A percentile compares a stretch with the other conserved stretches of the same genome.
These are phyloP conservation scores for Drosophila maculinotata DNA, from an alignment of 2,888 invertebrate genomes.

Conservation along the genomic window DNA sequence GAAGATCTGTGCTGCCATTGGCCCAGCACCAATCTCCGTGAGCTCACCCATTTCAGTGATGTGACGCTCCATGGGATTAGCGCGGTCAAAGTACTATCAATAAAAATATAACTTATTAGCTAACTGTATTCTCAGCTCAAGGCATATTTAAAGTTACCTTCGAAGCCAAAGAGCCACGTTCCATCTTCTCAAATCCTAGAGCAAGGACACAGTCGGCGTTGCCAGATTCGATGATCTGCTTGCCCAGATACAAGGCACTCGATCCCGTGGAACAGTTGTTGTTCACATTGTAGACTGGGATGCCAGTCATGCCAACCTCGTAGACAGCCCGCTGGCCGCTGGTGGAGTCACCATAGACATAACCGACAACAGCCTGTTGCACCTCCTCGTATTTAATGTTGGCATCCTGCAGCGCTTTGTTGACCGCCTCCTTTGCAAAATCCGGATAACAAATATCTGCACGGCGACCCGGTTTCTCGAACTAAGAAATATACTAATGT, in stretches of 20 bases:
- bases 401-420: constrained; percentile 94
- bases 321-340: constrained; percentile 97
- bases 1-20: constrained; percentile 97
- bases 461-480: constrained; percentile 95
- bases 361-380: constrained; percentile 96
- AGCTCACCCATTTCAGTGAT: constrained; percentile 93
- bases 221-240: constrained; percentile 96
- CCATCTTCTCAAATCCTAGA: constrained; percentile 99
- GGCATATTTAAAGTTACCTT: constrained; percentile 86
- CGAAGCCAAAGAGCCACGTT: constrained; percentile 93
- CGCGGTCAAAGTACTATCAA: constrained; percentile 90
- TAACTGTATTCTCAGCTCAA: background rate
- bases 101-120: background rate
- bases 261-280: constrained; percentile 99
- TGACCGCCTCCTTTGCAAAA: constrained; percentile 96
- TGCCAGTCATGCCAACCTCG: constrained; percentile 97
- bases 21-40: constrained; percentile 92
- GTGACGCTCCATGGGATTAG: constrained; percentile 95
- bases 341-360: constrained; percentile 97
- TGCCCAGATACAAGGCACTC: constrained; percentile 94
- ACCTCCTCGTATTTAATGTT: constrained; percentile 90
- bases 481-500: constrained; percentile 85
- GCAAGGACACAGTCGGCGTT: constrained; percentile 95
- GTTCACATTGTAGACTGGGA: constrained; percentile 99
- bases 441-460: constrained; percentile 96